Conservation (phyloP, 2,797 vertebrate genomes). For the Paramormyrops hopkinsi region DNA sequence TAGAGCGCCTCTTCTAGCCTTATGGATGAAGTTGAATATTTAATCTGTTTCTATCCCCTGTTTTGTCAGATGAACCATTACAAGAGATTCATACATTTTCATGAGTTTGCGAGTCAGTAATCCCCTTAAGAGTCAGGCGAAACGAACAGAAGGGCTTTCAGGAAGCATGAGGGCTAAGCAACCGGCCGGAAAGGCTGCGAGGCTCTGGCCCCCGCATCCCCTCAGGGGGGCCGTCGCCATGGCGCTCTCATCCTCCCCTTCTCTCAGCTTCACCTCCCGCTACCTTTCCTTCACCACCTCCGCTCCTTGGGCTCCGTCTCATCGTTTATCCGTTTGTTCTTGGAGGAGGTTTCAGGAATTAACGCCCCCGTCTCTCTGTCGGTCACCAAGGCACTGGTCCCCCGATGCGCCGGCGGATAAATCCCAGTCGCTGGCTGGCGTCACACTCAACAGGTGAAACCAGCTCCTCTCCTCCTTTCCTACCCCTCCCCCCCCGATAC, state of each 20-base stretch:
- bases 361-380: conserved; percentile 3
- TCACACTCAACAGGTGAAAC: conserved; percentile 65
- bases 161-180: neutral
- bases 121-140: neutral
- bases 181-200: neutral
- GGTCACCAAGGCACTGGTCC: conserved; percentile 48
- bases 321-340: neutral
- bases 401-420: conserved; percentile 57
- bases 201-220: neutral
- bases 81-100: neutral
- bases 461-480: neutral
- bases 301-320: neutral
- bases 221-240: neutral
- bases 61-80: neutral
- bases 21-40: neutral
- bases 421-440: conserved; percentile 61
- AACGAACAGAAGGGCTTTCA: neutral
- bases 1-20: neutral
- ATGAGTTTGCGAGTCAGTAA: neutral
- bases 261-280: neutral
- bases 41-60: neutral
- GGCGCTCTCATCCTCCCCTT: neutral
- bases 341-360: neutral
- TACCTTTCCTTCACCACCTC: neutral
- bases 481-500: neutral